Evolutionary conservation across 2,113 vertebrate species (phyloP).

Genomic region (Hippocampus comes): DNA sequence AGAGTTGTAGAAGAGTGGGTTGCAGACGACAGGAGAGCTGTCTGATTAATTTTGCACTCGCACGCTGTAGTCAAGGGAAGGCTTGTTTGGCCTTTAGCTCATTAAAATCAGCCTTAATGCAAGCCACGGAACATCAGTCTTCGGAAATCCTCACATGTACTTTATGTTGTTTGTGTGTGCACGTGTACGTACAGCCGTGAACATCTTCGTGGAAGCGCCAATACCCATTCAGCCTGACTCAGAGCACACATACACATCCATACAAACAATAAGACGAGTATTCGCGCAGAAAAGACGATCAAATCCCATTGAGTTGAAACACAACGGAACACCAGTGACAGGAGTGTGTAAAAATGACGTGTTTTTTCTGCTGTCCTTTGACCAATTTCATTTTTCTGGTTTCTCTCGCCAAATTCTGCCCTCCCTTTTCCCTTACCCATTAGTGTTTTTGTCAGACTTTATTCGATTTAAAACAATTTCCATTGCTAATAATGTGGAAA

Average conservation of each 20-base stretch:
- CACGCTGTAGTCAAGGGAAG: constrained; percentile 51
- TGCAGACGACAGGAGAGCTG: constrained; percentile 20
- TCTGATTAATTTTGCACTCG: constrained; percentile 71
- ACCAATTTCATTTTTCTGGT: neutral
- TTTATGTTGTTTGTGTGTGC: neutral
- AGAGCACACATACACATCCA: neutral
- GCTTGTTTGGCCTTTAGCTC: constrained; percentile 55
- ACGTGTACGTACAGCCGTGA: neutral
- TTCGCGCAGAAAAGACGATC: neutral
- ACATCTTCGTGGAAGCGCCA: constrained; percentile 4
- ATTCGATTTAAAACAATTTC: neutral
- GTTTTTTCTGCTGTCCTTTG: neutral
- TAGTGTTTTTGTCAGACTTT: neutral
- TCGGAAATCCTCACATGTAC: constrained; percentile 30
- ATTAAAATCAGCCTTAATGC: constrained; percentile 57
- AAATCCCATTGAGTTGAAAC: neutral
- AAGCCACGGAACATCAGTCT: constrained; percentile 33
- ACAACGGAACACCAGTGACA: constrained; percentile 1
- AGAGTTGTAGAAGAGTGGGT: constrained; percentile 6
- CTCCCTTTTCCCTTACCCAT: neutral
- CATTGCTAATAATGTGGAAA: neutral
- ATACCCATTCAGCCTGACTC: constrained; percentile 7
- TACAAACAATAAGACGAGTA: neutral
- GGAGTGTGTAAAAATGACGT: constrained; percentile 23
- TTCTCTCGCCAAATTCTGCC: neutral